These are phyloP conservation scores for Xenotilapia longispinis DNA, from an alignment of 2,113 vertebrate species.

Conservation along the genomic window DNA sequence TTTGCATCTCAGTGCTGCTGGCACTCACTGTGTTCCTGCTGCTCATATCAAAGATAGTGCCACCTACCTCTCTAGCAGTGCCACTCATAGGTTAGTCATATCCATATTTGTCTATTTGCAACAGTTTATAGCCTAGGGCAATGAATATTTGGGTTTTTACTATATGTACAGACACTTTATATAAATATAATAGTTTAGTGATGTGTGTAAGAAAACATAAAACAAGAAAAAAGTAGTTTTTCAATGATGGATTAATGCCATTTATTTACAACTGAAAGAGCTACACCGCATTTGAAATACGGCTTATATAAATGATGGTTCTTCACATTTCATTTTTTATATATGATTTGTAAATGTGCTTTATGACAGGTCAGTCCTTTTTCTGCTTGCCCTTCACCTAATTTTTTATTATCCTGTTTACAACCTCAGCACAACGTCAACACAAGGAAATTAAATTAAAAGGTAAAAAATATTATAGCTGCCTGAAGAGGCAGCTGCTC, in stretches of 20 bases:
- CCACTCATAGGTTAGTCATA: constrained; percentile 70
- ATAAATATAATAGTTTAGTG: neutral
- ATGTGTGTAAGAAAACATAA: neutral
- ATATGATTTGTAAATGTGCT: neutral
- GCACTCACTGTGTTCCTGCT: constrained; percentile 79
- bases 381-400: neutral
- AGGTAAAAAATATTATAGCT: neutral
- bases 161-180: neutral
- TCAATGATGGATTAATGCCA: neutral
- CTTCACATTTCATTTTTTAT: neutral
- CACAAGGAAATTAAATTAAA: neutral
- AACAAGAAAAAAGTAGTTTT: neutral
- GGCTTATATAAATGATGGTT: neutral
- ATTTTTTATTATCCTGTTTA: neutral
- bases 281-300: neutral
- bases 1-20: constrained; percentile 77
- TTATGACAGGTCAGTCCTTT: neutral
- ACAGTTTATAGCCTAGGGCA: neutral
- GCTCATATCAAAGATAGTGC: constrained; percentile 80
- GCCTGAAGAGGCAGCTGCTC: neutral
- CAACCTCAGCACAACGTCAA: neutral
- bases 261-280: neutral
- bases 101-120: neutral
- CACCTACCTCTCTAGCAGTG: constrained; percentile 76
- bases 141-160: neutral